These are phyloP conservation scores for Drosophila dives DNA, from an alignment of 2,888 invertebrate species.

Conservation along the genomic window DNA sequence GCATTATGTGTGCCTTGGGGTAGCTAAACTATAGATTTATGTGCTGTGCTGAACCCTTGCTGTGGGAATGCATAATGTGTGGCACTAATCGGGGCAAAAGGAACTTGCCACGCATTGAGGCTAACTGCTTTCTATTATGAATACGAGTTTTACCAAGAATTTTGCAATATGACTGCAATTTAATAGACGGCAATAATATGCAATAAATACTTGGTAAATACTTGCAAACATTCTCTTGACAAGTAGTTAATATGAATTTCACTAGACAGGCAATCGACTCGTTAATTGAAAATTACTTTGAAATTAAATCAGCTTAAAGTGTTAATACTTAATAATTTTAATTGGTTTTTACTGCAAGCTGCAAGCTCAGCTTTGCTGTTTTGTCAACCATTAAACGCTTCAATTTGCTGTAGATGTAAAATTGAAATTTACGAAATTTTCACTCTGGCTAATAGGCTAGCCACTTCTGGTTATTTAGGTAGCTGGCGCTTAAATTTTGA, in stretches of 20 bases:
- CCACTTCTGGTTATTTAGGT: constrained; percentile 14
- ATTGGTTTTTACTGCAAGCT: constrained; percentile 9
- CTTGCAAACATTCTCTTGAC: constrained; percentile 29
- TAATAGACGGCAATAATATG: constrained; percentile 5
- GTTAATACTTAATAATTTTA: neutral
- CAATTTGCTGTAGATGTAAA: constrained; percentile 20
- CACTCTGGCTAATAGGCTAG: constrained; percentile 11
- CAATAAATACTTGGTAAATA: constrained; percentile 9
- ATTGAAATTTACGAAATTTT: constrained; percentile 1
- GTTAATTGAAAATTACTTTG: neutral
- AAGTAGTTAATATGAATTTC: neutral
- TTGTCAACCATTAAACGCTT: constrained; percentile 23
- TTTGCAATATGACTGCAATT: constrained; percentile 24
- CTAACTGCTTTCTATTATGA: constrained; percentile 41
- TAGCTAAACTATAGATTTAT: constrained; percentile 36
- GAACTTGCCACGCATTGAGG: constrained; percentile 54
- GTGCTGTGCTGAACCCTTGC: constrained; percentile 13
- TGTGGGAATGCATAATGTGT: constrained; percentile 55
- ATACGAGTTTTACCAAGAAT: constrained; percentile 34
- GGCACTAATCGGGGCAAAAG: constrained; percentile 42
- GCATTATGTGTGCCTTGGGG: constrained; percentile 27
- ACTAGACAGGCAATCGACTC: neutral
- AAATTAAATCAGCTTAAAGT: neutral
- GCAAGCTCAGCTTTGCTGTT: constrained; percentile 10
- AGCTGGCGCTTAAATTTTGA: constrained; percentile 43